These are phyloP conservation scores for Drosophila hydei DNA, from an alignment of 1,140 invertebrate genomes.

Conservation along the genomic window DNA sequence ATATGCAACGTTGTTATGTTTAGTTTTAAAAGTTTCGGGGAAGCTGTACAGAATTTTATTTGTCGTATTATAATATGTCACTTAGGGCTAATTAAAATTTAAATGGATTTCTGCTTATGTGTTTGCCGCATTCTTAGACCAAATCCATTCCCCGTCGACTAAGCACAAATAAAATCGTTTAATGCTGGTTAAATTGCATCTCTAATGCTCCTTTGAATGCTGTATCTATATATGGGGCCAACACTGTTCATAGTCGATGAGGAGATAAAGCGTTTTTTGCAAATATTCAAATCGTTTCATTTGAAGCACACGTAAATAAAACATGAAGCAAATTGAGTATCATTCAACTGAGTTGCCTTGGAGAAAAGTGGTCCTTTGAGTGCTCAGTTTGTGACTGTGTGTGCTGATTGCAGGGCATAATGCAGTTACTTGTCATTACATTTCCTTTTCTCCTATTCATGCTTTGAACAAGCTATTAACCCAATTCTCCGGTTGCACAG, in stretches of 20 bases:
- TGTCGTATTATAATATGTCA: slow-evolving; percentile 13
- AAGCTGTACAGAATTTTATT: slow-evolving; percentile 3
- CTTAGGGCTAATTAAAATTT: slow-evolving; percentile 30
- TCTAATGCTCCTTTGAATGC: too few relatives aligned
- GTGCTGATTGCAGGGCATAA: neutral
- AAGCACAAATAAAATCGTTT: too few relatives aligned
- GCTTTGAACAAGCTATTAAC: slow-evolving; percentile 51
- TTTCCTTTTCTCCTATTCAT: neutral
- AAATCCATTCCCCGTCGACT: neutral
- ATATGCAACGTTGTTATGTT: neutral
- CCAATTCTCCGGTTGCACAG: slow-evolving; percentile 55
- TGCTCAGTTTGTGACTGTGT: too few relatives aligned
- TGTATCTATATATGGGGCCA: too few relatives aligned
- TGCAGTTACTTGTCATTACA: neutral
- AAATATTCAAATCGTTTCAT: too few relatives aligned
- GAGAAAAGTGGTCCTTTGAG: too few relatives aligned
- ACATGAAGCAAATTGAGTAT: too few relatives aligned
- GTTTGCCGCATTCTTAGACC: slow-evolving; percentile 19
- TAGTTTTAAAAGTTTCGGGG: neutral
- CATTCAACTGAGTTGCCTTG: too few relatives aligned
- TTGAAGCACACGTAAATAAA: too few relatives aligned
- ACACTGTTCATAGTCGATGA: too few relatives aligned
- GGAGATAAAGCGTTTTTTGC: too few relatives aligned
- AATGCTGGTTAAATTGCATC: too few relatives aligned
- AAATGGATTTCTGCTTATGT: slow-evolving; percentile 17